A percentile compares a stretch with the other conserved stretches of the same genome.
Evolutionary conservation across 2,888 invertebrate genomes (phyloP).

Genomic region (Megastigmus dorsalis): DNA sequence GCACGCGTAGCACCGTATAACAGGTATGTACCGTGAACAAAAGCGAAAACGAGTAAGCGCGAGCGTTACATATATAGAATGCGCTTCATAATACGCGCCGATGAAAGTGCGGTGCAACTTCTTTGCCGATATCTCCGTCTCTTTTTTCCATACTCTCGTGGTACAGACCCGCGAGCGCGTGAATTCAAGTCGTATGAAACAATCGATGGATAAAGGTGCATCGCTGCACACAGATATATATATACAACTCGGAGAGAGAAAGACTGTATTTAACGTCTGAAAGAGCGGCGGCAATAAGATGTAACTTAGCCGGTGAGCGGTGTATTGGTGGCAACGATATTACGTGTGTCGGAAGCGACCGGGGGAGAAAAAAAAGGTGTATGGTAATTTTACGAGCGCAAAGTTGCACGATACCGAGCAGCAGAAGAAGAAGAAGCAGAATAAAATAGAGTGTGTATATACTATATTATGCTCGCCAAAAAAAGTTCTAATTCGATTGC

Average conservation of each 20-base stretch:
- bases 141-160: too few relatives aligned
- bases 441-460: neutral
- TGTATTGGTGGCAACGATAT: neutral
- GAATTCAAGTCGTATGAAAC: neutral
- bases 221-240: too few relatives aligned
- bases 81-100: conserved; percentile 23
- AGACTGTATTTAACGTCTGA: conserved; percentile 2
- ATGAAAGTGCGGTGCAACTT: conserved; percentile 50
- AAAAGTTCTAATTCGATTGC: neutral
- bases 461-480: too few relatives aligned
- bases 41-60: conserved; percentile 32
- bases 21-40: neutral
- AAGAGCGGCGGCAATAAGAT: conserved; percentile 20
- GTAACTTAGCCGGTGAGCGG: conserved; percentile 27
- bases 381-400: conserved; percentile 12
- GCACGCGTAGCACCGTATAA: too few relatives aligned
- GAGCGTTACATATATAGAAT: conserved; percentile 40
- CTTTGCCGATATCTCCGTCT: too few relatives aligned
- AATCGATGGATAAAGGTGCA: too few relatives aligned
- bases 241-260: neutral
- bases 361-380: neutral
- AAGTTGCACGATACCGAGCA: too few relatives aligned
- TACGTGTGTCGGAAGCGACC: neutral
- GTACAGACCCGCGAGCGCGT: neutral
- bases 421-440: neutral